A percentile compares a stretch with the other conserved stretches of the same genome.
Evolutionary conservation across 2,113 vertebrate genomes (phyloP).

Genomic region (Erythrolamprus reginae): DNA sequence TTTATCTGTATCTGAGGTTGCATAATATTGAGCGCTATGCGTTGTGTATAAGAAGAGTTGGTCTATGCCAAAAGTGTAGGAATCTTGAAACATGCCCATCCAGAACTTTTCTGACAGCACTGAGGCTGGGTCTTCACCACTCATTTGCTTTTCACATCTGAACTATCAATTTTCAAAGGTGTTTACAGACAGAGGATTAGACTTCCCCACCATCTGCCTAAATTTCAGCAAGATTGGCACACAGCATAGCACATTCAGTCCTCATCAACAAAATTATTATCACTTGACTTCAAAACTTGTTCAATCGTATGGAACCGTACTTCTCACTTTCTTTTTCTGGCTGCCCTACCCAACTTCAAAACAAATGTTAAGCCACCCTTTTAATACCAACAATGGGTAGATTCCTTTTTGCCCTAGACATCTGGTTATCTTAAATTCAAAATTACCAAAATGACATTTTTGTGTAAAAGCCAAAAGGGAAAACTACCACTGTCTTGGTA

Average conservation of each 20-base stretch:
- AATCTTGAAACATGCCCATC: not conserved
- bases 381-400: not conserved
- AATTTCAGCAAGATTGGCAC: conserved; percentile 9
- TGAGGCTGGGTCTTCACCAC: not conserved
- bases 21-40: not conserved
- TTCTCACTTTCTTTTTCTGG: not conserved
- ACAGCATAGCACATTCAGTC: conserved; percentile 19
- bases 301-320: too few species aligned
- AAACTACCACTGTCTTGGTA: not conserved
- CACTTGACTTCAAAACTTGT: not conserved
- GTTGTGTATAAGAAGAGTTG: not conserved
- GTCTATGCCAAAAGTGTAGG: not conserved
- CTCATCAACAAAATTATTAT: not conserved
- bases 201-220: not conserved
- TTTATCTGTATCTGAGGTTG: not conserved
- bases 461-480: too few species aligned
- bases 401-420: not conserved
- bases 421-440: not conserved
- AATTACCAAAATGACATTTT: not conserved
- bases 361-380: not conserved
- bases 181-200: conserved; percentile 1
- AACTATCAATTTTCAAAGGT: conserved; percentile 9
- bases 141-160: not conserved
- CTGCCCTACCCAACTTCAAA: not conserved
- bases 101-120: not conserved